Conservation (phyloP, 2,797 vertebrate genomes). For the Choloepus didactylus region DNA sequence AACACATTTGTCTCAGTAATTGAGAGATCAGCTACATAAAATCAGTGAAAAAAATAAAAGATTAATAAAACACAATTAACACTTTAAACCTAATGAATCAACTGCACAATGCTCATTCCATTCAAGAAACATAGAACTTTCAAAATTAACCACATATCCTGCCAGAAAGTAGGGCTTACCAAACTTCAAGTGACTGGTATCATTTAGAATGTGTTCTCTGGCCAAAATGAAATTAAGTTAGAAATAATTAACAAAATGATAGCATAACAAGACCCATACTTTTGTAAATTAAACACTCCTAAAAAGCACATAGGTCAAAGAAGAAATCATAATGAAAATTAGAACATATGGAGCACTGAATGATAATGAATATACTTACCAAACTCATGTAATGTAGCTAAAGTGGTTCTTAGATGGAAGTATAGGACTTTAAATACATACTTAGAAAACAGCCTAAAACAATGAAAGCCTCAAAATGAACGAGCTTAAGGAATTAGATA, state of each 20-base stretch:
- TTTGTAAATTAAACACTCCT: slow-evolving; percentile 20
- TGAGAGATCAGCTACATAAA: not conserved
- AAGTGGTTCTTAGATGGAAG: not conserved
- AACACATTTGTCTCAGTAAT: not conserved
- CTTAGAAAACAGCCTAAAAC: not conserved
- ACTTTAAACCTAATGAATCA: not conserved
- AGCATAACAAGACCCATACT: not conserved
- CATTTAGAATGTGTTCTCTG: not conserved
- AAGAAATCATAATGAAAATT: slow-evolving; percentile 38
- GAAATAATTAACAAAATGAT: slow-evolving; percentile 25
- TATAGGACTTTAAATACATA: not conserved
- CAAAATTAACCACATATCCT: not conserved
- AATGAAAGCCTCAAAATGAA: not conserved
- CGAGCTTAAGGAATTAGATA: not conserved
- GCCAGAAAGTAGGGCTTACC: not conserved
- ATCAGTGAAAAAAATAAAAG: not conserved
- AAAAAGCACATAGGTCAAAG: not conserved
- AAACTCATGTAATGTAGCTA: not conserved
- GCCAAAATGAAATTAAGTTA: not conserved
- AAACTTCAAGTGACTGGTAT: not conserved
- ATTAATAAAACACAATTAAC: not conserved
- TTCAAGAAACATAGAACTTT: not conserved
- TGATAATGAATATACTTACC: not conserved
- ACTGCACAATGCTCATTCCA: not conserved
- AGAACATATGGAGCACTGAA: not conserved